Percentiles rank a stretch among this genome's conserved stretches.
Conservation (phyloP, 2,113 vertebrate species). For the Elachura formosa region DNA sequence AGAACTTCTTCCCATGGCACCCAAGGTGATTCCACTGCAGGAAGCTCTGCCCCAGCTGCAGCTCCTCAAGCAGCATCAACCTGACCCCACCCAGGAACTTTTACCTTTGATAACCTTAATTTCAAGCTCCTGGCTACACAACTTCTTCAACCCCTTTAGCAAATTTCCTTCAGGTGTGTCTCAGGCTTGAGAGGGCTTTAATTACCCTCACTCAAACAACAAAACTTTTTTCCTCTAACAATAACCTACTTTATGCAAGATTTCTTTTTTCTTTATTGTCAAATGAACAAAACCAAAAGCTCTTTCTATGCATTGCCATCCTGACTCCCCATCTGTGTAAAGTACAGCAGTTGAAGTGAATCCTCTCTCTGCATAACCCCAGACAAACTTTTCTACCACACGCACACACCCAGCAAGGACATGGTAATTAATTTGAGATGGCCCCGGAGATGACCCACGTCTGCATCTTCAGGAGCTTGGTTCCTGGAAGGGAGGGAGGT, state of each 20-base stretch:
- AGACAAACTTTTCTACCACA: background rate
- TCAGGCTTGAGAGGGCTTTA: background rate
- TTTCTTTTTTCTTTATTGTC: background rate
- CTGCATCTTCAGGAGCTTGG: background rate
- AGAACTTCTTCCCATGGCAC: accelerated
- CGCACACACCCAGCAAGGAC: accelerated
- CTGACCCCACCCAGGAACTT: no score
- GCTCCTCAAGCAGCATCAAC: background rate
- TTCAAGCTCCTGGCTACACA: accelerated
- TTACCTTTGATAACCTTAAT: background rate
- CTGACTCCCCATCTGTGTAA: background rate
- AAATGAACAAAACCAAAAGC: background rate
- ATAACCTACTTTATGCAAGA: background rate
- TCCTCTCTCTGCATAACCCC: background rate
- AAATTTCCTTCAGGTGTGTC: background rate
- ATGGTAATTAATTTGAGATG: accelerated
- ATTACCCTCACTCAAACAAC: background rate
- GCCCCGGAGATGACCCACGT: background rate
- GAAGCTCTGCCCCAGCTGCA: background rate
- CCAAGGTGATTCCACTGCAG: accelerated
- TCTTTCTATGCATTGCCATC: background rate
- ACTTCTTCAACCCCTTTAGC: background rate
- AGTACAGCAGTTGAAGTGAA: background rate
- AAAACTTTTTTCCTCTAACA: background rate
- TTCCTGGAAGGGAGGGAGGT: background rate